A percentile compares a stretch with the other conserved stretches of the same genome.
Conservation (phyloP, 2,888 invertebrate species). For the Nysson spinosus region DNA sequence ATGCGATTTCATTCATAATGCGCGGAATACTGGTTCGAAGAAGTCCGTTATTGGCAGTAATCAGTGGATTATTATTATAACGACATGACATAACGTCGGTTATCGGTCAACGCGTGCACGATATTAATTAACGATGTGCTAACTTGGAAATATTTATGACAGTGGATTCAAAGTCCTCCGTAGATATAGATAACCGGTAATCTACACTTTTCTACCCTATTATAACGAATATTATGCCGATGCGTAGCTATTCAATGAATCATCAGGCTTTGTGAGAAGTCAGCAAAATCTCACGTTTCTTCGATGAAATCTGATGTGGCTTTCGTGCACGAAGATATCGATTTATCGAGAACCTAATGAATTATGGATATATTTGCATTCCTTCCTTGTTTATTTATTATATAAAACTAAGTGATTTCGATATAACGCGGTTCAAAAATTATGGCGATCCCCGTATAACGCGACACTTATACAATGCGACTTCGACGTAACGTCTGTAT, state of each 20-base stretch:
- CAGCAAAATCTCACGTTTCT: conserved; percentile 14
- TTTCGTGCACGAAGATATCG: not conserved
- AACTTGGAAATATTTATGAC: conserved; percentile 50
- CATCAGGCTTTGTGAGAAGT: conserved; percentile 6
- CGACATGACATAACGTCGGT: conserved; percentile 45
- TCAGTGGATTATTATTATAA: conserved; percentile 32
- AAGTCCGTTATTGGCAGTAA: conserved; percentile 40
- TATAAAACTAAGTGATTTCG: not conserved
- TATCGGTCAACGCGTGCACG: conserved; percentile 38
- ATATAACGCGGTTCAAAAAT: too few relatives aligned
- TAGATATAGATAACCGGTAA: conserved; percentile 40
- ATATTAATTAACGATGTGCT: conserved; percentile 34
- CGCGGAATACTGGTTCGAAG: conserved; percentile 7
- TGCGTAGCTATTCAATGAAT: conserved; percentile 40
- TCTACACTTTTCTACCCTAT: conserved; percentile 36
- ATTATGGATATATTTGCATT: not conserved
- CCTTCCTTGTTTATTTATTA: not conserved
- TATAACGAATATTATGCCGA: conserved; percentile 22
- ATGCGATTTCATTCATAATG: conserved; percentile 33
- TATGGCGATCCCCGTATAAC: too few relatives aligned
- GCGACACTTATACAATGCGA: too few relatives aligned
- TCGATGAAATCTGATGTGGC: conserved; percentile 1
- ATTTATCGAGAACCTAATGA: not conserved
- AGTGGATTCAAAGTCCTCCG: conserved; percentile 53
- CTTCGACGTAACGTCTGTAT: too few relatives aligned